Conservation (phyloP, 2,113 vertebrate species). For the Coptodon rendalli region DNA sequence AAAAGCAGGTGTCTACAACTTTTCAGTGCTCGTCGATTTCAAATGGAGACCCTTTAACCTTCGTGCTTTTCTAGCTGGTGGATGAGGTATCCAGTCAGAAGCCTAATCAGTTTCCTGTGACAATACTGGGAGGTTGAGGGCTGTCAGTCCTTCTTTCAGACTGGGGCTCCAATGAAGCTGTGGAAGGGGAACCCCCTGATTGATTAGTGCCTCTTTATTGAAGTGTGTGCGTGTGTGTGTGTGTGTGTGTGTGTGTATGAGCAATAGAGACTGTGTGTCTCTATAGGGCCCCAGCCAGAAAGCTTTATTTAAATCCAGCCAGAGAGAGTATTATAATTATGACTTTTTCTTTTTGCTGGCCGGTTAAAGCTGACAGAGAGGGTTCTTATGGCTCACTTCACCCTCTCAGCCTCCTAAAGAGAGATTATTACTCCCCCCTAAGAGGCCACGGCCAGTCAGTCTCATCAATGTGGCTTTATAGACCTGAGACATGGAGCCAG, state of each 20-base stretch:
- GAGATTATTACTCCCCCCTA: slow-evolving; percentile 63
- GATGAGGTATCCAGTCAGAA: slow-evolving; percentile 69
- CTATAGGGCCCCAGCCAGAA: slow-evolving; percentile 54
- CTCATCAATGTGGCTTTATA: slow-evolving; percentile 55
- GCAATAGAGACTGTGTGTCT: slow-evolving; percentile 32
- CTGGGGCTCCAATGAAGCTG: slow-evolving; percentile 61
- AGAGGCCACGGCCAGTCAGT: slow-evolving; percentile 50
- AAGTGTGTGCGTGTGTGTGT: slow-evolving; percentile 45
- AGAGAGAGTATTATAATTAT: slow-evolving; percentile 70
- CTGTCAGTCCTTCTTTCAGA: slow-evolving; percentile 73
- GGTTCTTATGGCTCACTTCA: slow-evolving; percentile 70
- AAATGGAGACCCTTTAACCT: slow-evolving; percentile 74
- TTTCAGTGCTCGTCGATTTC: slow-evolving; percentile 64
- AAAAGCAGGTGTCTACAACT: slow-evolving; percentile 79
- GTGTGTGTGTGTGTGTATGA: slow-evolving; percentile 2
- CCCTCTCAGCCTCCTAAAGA: slow-evolving; percentile 64
- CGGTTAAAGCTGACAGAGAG: slow-evolving; percentile 69
- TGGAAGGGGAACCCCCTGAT: slow-evolving; percentile 65
- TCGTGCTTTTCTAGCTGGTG: slow-evolving; percentile 61
- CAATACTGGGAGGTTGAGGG: slow-evolving; percentile 74
- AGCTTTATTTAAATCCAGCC: slow-evolving; percentile 67
- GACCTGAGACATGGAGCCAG: slow-evolving; percentile 15
- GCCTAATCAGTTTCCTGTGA: slow-evolving; percentile 71
- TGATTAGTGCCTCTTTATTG: slow-evolving; percentile 75
- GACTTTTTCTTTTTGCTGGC: slow-evolving; percentile 69